phyloP scores from a whole-genome alignment of 2,888 invertebrate genomes.

The Antheraea yamamai region DNA sequence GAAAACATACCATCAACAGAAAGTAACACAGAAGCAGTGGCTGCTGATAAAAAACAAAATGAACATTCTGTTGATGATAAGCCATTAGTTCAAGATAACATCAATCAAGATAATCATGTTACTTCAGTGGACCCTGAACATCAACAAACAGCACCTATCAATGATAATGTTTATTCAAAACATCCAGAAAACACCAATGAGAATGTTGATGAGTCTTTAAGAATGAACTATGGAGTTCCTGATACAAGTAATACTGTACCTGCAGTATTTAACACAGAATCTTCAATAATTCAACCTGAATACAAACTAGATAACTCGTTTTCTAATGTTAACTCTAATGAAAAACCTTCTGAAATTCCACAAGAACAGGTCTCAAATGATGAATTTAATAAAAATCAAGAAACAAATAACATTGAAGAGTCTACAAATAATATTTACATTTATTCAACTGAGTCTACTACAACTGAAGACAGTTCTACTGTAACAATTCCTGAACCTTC shows the following conservation, averaged over 20 bases:
- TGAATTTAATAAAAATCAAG: constrained; percentile 20
- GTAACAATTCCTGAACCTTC: constrained; percentile 20
- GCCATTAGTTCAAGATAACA: neutral
- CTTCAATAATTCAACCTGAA: constrained; percentile 25
- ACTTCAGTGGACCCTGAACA: neutral
- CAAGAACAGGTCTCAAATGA: constrained; percentile 8
- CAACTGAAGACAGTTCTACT: constrained; percentile 22
- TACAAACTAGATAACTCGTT: neutral
- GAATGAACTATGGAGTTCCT: constrained; percentile 12
- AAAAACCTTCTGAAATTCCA: constrained; percentile 1
- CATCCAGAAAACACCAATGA: constrained; percentile 8
- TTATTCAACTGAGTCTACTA: constrained; percentile 28
- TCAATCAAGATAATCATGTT: constrained; percentile 1
- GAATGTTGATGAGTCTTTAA: neutral
- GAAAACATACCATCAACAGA: neutral
- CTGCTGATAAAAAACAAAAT: neutral
- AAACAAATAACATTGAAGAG: constrained; percentile 26
- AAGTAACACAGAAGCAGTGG: neutral
- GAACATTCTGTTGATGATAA: neutral
- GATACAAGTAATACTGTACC: constrained; percentile 30
- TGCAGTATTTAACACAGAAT: constrained; percentile 30
- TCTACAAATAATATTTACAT: constrained; percentile 25
- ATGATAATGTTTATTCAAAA: neutral
- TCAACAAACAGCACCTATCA: constrained; percentile 1
- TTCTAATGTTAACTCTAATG: neutral